Percentiles rank a stretch among this genome's conserved stretches.
Conservation (phyloP, 1,140 invertebrate genomes). For the Drosophila setifemur region DNA sequence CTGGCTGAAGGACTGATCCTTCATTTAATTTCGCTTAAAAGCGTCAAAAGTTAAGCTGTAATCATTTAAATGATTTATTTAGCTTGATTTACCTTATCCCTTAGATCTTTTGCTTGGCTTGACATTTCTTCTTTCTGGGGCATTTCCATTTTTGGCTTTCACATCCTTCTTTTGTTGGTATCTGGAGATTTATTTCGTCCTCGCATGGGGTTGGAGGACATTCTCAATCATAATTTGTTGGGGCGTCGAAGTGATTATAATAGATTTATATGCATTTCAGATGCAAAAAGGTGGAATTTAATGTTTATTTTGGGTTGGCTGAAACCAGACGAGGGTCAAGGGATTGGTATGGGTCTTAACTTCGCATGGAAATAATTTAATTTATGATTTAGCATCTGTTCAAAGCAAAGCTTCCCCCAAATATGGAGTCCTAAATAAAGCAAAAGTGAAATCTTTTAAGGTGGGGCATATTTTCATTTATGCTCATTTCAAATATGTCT, state of each 20-base stretch:
- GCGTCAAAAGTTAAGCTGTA: constrained; percentile 80
- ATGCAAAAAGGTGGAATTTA: constrained; percentile 55
- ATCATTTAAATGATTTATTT: constrained; percentile 81
- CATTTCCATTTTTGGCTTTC: constrained; percentile 16
- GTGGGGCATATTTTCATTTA: background rate
- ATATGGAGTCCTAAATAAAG: constrained; percentile 20
- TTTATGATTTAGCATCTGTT: constrained; percentile 17
- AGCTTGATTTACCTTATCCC: constrained; percentile 72
- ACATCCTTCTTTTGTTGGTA: constrained; percentile 20
- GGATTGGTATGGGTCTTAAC: constrained; percentile 6
- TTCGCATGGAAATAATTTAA: constrained; percentile 21
- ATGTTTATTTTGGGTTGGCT: constrained; percentile 38
- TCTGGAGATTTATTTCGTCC: constrained; percentile 38
- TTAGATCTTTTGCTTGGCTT: constrained; percentile 61
- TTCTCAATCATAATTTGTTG: constrained; percentile 79
- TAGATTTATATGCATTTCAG: constrained; percentile 72
- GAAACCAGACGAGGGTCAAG: background rate
- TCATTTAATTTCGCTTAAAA: constrained; percentile 80
- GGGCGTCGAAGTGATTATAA: constrained; percentile 76
- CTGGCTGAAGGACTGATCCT: constrained; percentile 51
- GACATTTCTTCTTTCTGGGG: constrained; percentile 31
- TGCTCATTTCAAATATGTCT: no score
- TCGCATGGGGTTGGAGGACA: constrained; percentile 46
- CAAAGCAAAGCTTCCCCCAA: background rate
- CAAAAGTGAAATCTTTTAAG: background rate